A percentile compares a stretch with the other conserved stretches of the same genome.
Conservation (phyloP, 2,888 invertebrate genomes). For the Myathropa florea region DNA sequence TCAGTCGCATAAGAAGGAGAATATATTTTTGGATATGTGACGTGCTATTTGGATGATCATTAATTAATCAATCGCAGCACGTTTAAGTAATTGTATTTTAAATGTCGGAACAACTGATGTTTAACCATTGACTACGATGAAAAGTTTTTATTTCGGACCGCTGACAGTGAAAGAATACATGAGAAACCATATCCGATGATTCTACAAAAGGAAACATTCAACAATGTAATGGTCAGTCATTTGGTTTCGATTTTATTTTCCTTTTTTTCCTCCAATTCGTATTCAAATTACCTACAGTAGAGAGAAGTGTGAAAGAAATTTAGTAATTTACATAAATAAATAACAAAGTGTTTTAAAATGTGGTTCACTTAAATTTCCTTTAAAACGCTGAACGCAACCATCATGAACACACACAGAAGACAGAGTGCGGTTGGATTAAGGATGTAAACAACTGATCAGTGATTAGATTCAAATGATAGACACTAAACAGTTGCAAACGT, state of each 20-base stretch:
- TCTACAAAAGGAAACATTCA: constrained; percentile 10
- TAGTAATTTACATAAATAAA: not conserved
- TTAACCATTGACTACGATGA: not conserved
- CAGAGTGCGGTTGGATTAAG: no score
- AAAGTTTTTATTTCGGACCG: not conserved
- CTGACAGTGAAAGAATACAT: not conserved
- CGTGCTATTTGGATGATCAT: not conserved
- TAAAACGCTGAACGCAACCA: not conserved
- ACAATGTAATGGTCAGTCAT: constrained; percentile 24
- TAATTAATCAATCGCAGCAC: constrained; percentile 23
- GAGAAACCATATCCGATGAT: not conserved
- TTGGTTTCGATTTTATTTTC: not conserved
- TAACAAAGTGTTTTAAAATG: not conserved
- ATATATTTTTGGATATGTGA: constrained; percentile 3
- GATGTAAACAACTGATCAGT: no score
- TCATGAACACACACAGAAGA: no score
- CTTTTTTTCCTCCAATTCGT: not conserved
- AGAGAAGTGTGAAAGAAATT: not conserved
- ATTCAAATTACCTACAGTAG: not conserved
- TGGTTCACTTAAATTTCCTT: not conserved
- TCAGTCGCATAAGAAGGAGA: not conserved
- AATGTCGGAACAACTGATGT: constrained; percentile 16
- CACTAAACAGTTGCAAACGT: not conserved
- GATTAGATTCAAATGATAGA: no score
- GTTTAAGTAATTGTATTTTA: constrained; percentile 26